Percentiles rank a stretch among this genome's conserved stretches.
Conservation (phyloP, 2,888 invertebrate genomes). For the Tachina grossa region DNA sequence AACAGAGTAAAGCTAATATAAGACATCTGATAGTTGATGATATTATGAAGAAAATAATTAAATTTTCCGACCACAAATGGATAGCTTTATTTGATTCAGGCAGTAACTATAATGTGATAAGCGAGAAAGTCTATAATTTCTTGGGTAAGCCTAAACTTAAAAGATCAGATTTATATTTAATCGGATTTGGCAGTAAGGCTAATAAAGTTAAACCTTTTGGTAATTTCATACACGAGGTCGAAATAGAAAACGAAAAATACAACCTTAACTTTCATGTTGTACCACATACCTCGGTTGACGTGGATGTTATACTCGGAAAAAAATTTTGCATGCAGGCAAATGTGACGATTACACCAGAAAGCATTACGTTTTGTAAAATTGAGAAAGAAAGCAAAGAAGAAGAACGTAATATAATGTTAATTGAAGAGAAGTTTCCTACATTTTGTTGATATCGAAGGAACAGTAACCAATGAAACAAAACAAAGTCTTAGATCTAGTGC, state of each 20-base stretch:
- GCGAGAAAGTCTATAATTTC: conserved; percentile 41
- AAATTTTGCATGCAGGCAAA: conserved; percentile 38
- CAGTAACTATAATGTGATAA: conserved; percentile 59
- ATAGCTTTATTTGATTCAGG: conserved; percentile 61
- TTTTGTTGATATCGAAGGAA: background rate
- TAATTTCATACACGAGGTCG: conserved; percentile 34
- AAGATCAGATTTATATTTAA: conserved; percentile 43
- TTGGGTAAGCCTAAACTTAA: conserved; percentile 26
- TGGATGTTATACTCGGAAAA: no score
- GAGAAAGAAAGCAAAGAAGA: background rate
- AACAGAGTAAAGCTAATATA: conserved; percentile 24
- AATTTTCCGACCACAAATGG: conserved; percentile 11
- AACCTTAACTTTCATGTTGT: conserved; percentile 54
- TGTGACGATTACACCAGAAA: conserved; percentile 26
- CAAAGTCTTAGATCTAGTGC: background rate
- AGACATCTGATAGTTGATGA: conserved; percentile 28
- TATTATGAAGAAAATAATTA: conserved; percentile 47
- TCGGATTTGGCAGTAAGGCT: conserved; percentile 44
- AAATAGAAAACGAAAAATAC: conserved; percentile 28
- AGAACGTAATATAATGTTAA: conserved; percentile 7
- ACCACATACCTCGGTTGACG: background rate
- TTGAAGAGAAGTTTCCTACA: background rate
- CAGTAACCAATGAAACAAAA: background rate
- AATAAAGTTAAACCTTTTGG: no score
- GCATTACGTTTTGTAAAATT: conserved; percentile 26